Percentiles rank a stretch among this genome's conserved stretches.
Conservation (phyloP, 2,797 vertebrate genomes). For the Orientallactaga sibirica region DNA sequence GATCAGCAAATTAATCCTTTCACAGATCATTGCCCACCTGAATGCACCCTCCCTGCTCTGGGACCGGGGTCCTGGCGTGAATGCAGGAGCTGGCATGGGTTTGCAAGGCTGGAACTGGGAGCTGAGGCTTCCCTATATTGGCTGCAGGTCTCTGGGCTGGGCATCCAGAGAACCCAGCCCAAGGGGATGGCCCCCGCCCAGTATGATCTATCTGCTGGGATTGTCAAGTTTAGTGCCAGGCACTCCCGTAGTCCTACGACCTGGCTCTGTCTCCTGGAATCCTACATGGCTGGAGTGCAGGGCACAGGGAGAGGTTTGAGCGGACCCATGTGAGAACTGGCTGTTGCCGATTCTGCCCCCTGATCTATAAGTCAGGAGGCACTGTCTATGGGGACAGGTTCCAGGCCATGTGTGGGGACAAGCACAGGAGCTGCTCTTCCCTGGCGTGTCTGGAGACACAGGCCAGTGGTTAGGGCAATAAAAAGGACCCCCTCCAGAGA, state of each 20-base stretch:
- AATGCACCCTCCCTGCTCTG: neutral
- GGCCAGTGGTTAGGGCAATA: neutral
- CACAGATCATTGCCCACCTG: neutral
- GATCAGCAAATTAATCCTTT: conserved; percentile 21
- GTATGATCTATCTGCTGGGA: too few relatives aligned
- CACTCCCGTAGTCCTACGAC: accelerated
- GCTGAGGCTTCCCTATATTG: accelerated
- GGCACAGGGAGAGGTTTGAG: accelerated
- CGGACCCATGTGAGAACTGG: accelerated
- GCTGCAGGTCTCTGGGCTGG: accelerated
- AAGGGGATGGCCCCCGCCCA: accelerated
- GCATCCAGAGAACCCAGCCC: neutral
- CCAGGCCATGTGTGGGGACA: accelerated
- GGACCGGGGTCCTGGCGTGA: neutral
- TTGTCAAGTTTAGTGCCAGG: neutral
- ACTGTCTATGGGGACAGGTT: neutral
- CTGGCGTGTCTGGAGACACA: accelerated
- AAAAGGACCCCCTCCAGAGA: neutral
- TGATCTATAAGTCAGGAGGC: neutral
- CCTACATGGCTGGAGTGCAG: accelerated
- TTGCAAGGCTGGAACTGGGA: neutral
- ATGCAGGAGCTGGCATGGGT: accelerated
- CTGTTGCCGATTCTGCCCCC: neutral
- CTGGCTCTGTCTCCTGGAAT: too few relatives aligned
- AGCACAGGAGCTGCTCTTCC: neutral